A percentile compares a stretch with the other conserved stretches of the same genome.
phyloP scores from a whole-genome alignment of 1,140 invertebrate genomes.

The Drosophila arizonae region DNA sequence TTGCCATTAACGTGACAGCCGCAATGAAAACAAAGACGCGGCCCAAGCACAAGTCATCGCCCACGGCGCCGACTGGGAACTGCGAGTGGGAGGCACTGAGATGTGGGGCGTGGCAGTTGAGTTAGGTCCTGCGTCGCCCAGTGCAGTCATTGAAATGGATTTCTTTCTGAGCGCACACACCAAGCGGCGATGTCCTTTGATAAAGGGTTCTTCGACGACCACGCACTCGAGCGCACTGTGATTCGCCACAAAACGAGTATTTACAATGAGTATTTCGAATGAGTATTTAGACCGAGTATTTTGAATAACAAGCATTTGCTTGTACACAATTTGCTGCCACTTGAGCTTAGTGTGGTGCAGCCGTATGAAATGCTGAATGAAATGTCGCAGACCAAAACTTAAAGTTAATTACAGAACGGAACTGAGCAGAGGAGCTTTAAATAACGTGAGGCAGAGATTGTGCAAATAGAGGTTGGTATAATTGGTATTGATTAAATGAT shows the following conservation, averaged over 20 bases:
- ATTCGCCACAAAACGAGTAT: slow-evolving; percentile 23
- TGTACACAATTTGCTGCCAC: background rate
- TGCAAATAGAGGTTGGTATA: too few relatives aligned
- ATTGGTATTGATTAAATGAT: too few relatives aligned
- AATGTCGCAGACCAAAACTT: background rate
- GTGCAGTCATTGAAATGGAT: slow-evolving; percentile 76
- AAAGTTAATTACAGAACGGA: slow-evolving; percentile 2
- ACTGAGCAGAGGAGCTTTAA: too few relatives aligned
- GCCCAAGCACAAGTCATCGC: slow-evolving; percentile 61
- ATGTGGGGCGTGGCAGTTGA: slow-evolving; percentile 26
- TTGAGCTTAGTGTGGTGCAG: background rate
- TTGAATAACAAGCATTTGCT: slow-evolving; percentile 58
- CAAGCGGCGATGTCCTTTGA: slow-evolving; percentile 10
- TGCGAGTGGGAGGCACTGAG: background rate
- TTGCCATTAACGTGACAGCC: slow-evolving; percentile 81
- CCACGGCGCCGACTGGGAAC: background rate
- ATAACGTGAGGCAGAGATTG: too few relatives aligned
- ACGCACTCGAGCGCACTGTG: slow-evolving; percentile 36
- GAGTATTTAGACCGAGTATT: slow-evolving; percentile 40
- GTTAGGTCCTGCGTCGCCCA: slow-evolving; percentile 49
- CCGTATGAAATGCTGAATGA: too few relatives aligned
- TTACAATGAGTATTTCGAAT: slow-evolving; percentile 45
- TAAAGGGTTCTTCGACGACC: slow-evolving; percentile 43
- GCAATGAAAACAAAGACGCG: slow-evolving; percentile 77
- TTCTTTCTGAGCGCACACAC: slow-evolving; percentile 55